phyloP scores from a whole-genome alignment of 2,797 vertebrate genomes.

The Chloroceryle inda region DNA sequence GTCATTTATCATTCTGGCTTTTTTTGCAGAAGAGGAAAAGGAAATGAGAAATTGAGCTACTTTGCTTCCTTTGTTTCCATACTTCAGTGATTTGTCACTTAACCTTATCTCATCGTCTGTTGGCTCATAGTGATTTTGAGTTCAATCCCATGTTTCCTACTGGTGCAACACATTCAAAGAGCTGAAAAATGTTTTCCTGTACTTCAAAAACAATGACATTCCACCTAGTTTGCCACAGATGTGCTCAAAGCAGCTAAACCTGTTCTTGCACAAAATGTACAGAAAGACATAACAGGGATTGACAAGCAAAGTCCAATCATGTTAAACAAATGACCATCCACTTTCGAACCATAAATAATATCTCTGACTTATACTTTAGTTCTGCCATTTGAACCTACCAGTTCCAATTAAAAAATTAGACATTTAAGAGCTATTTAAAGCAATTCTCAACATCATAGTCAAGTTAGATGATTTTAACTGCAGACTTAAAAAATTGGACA shows the following conservation, averaged over 20 bases:
- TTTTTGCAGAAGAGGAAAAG: background rate
- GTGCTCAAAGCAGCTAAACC: background rate
- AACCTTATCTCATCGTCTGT: constrained; percentile 42
- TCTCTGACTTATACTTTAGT: background rate
- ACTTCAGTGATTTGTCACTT: background rate
- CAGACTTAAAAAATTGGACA: background rate
- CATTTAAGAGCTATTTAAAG: background rate
- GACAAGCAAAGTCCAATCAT: background rate
- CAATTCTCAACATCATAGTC: background rate
- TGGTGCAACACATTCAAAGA: background rate
- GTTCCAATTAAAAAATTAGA: background rate
- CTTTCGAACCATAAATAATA: background rate
- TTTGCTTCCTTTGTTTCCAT: background rate
- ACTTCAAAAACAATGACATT: constrained; percentile 33
- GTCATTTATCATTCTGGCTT: background rate
- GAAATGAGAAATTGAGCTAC: constrained; percentile 17
- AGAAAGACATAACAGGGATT: background rate
- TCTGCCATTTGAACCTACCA: background rate
- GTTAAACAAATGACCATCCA: background rate
- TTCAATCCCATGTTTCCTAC: background rate
- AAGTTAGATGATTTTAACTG: background rate
- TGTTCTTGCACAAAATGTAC: background rate
- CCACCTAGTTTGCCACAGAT: background rate
- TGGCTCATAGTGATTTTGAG: background rate
- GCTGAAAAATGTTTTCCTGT: constrained; percentile 32